These are phyloP conservation scores for Aricia agestis DNA, from an alignment of 1,140 invertebrate genomes.

Conservation along the genomic window DNA sequence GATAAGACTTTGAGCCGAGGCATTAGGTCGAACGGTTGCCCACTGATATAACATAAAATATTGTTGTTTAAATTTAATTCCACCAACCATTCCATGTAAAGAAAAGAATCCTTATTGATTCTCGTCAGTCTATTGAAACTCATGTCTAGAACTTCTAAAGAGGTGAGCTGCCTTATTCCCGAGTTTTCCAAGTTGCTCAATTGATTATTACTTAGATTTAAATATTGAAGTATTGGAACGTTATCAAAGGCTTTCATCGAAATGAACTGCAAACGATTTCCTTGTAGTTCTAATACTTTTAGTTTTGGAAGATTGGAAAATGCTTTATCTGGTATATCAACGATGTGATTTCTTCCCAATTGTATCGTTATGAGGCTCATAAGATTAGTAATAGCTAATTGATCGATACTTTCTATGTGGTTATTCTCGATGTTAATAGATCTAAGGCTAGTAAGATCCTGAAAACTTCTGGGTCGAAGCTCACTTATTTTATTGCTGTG, in stretches of 20 bases:
- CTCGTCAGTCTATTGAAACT: conserved; percentile 86
- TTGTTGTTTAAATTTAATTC: conserved; percentile 89
- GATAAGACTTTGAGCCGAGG: conserved; percentile 87
- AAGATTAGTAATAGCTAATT: conserved; percentile 85
- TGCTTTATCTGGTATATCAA: conserved; percentile 82
- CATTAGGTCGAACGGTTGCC: conserved; percentile 88
- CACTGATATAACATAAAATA: conserved; percentile 82
- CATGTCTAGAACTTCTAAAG: conserved; percentile 88
- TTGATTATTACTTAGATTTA: conserved; percentile 89
- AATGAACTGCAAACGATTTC: conserved; percentile 85
- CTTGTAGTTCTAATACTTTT: conserved; percentile 86
- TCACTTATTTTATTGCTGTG: conserved; percentile 86
- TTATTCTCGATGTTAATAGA: conserved; percentile 89
- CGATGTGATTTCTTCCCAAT: conserved; percentile 85
- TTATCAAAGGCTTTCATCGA: conserved; percentile 86
- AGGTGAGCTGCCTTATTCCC: conserved; percentile 82
- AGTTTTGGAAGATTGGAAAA: conserved; percentile 87
- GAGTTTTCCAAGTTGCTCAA: conserved; percentile 82
- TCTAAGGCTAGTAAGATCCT: conserved; percentile 82
- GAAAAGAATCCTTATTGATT: conserved; percentile 80
- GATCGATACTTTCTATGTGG: conserved; percentile 85
- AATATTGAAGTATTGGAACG: conserved; percentile 85
- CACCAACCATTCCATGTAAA: conserved; percentile 88
- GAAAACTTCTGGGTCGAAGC: conserved; percentile 83
- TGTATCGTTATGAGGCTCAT: conserved; percentile 86